Evolutionary conservation across 2,113 vertebrate genomes (phyloP), one percentile per base, ranked within the genome.

Genomic region (Phasianus colchicus): DNA sequence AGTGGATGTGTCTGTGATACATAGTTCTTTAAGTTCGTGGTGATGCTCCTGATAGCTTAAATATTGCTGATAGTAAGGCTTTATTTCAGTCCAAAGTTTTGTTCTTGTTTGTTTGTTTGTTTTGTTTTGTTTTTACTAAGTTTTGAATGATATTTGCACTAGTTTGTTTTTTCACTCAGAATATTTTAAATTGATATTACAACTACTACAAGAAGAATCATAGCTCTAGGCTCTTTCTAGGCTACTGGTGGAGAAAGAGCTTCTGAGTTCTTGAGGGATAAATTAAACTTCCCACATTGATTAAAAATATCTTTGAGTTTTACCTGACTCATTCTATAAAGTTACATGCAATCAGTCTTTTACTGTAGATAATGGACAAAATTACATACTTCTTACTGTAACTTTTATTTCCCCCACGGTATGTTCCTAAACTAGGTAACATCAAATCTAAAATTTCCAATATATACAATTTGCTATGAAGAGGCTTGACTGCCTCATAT

Each of bases 121-220:
- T 60, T 58, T 60, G 34, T 21, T 36, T 36, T 25, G 13, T 15
- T 63, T 85, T 60, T 8, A 10, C 42, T 55, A 64, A 0, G 0
- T 64, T 57, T 73, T 36, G 32, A 4, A 13, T 65, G 9, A 1
- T 38, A 16, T 42, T 75, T 10, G 1, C 4, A 45, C 1, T n/a
- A 36, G 20, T n/a, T 30, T 86, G 71, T 90, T 43, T 19, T 87
- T 85, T 89, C 5, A 54, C 17, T 63, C 20, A 74, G 14, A 36
- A 66, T 3, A 27, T 54, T 4, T 10, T 84, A 66, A 6, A 27
- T 4, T 82, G 3, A 32, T 71, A 65, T 90, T 77, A 43, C 36
- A 84, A 5, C 27, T 45, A 3, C 14, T 11, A 13, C 0, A 1
- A 3, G 7, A 45, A 57, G 7, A 45, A 57, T 21, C 48, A 24